Base-by-base conservation (phyloP, 2,113 vertebrate genomes). In the Edolisoma coerulescens region DNA sequence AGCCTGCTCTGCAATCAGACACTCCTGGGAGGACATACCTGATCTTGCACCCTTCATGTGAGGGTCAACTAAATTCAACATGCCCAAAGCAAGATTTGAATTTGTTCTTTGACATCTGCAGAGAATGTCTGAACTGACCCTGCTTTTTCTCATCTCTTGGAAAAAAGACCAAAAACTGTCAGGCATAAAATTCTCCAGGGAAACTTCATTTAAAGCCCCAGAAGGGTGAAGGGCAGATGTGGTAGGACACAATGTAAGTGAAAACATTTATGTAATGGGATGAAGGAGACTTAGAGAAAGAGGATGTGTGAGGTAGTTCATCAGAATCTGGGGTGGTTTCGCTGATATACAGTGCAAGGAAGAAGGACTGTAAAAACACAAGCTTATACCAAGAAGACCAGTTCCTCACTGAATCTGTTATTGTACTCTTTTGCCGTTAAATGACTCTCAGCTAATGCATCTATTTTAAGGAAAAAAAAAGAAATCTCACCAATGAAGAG, bases 141-240 rank as follows among this genome's bases (percentile, higher is more conserved):
- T 53, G 16, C 4, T 39, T 87, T 64, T 68, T 47, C 42, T 41
- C 10, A 9, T 10, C 26, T 59, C 23, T 45, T 75, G 32, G 24
- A 8, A 9, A 13, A 28, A 50, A 67, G 2, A 0, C 2, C 3
- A 8, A 6, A 75, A 67, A 24, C 12, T 20, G 2, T 1, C 23
- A 68, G 20, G 11, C 67, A 52, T 64, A 63, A 87, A 82, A 50
- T 64, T 71, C 28, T 68, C 39, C 10, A 20, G 47, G 35, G 9
- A 82, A 83, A n/a, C 14, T 61, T 90, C 0, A 11, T 80, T 71
- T 18, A 69, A 52, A 39, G 54, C 32, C 5, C 14, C 37, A 37
- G 41, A 63, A 30, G 15, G 13, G 6, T 70, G 14, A 21, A 74
- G 26, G 23, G 8, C 21, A 64, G 33, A 54, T 54, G 39, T 45